phyloP scores from a whole-genome alignment of 2,113 vertebrate genomes.

The Eolophus roseicapilla region DNA sequence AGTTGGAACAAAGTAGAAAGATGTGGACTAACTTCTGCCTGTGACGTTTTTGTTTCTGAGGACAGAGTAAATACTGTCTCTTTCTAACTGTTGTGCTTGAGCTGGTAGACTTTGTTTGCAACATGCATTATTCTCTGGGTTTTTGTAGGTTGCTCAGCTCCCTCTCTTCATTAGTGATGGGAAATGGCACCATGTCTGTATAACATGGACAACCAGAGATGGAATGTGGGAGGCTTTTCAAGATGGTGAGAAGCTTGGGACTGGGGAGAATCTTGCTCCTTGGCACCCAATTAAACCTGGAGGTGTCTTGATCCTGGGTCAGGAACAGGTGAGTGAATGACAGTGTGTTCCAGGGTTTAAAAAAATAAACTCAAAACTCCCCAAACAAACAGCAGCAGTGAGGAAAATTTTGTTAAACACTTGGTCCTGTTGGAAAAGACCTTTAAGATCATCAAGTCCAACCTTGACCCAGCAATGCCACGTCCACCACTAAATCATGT shows the following conservation, averaged over 20 bases:
- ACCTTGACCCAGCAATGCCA: not conserved
- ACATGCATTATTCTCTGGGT: not conserved
- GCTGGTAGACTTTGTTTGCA: not conserved
- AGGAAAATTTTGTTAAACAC: not conserved
- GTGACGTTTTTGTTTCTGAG: not conserved
- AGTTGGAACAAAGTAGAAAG: not conserved
- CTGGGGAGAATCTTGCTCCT: slow-evolving; percentile 95
- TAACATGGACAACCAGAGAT: slow-evolving; percentile 97
- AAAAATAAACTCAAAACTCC: not conserved
- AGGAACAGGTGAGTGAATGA: slow-evolving; percentile 90
- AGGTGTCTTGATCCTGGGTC: slow-evolving; percentile 94
- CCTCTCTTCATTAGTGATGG: slow-evolving; percentile 93
- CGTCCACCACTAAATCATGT: not conserved
- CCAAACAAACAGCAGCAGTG: not conserved
- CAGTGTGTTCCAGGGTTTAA: not conserved
- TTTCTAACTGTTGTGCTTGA: not conserved
- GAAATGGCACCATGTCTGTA: slow-evolving; percentile 97
- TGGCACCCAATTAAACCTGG: slow-evolving; percentile 99
- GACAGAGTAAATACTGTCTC: not conserved
- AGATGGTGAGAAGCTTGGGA: slow-evolving; percentile 93
- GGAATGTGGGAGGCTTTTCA: slow-evolving; percentile 98
- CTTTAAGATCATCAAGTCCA: not conserved
- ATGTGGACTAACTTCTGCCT: not conserved
- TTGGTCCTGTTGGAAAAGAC: not conserved
- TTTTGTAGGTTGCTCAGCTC: slow-evolving; percentile 89